Conservation (phyloP, 2,113 vertebrate genomes). For the Amia ocellicauda region DNA sequence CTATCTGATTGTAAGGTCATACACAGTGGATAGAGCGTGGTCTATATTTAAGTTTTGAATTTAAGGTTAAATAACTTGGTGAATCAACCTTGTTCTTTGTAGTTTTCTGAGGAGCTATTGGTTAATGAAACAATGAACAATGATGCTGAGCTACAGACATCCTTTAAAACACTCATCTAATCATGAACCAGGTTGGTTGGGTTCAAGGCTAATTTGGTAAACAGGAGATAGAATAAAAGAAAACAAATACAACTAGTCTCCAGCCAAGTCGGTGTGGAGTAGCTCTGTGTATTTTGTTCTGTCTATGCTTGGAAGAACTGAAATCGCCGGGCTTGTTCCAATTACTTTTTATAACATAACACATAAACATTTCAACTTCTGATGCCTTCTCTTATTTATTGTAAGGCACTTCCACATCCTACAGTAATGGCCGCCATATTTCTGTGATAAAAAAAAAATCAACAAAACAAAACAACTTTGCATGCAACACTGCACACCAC, state of each 20-base stretch:
- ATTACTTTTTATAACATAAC: conserved; percentile 42
- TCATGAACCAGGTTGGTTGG: too few relatives aligned
- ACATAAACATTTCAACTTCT: conserved; percentile 63
- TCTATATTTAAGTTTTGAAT: too few relatives aligned
- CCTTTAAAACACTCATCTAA: too few relatives aligned
- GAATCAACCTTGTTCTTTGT: too few relatives aligned
- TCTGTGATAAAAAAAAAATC: conserved; percentile 46
- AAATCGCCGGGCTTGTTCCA: conserved; percentile 39
- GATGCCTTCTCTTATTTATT: conserved; percentile 61
- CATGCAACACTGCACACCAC: conserved; percentile 42
- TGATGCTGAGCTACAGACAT: too few relatives aligned
- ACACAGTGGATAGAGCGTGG: too few relatives aligned
- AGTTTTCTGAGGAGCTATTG: too few relatives aligned
- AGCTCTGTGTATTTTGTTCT: conserved; percentile 51
- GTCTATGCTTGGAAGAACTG: conserved; percentile 34
- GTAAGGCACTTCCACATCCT: conserved; percentile 55
- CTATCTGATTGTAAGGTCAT: too few relatives aligned
- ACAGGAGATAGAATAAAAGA: conserved; percentile 29
- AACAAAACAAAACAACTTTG: too few relatives aligned
- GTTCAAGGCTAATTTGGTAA: conserved; percentile 25
- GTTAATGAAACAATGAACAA: too few relatives aligned
- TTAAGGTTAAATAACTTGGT: too few relatives aligned
- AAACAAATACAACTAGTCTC: conserved; percentile 11
- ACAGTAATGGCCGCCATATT: conserved; percentile 53
- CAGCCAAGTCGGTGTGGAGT: conserved; percentile 14